Evolutionary conservation across 2,113 vertebrate genomes (phyloP).

Genomic region (Platycercus adscitus): DNA sequence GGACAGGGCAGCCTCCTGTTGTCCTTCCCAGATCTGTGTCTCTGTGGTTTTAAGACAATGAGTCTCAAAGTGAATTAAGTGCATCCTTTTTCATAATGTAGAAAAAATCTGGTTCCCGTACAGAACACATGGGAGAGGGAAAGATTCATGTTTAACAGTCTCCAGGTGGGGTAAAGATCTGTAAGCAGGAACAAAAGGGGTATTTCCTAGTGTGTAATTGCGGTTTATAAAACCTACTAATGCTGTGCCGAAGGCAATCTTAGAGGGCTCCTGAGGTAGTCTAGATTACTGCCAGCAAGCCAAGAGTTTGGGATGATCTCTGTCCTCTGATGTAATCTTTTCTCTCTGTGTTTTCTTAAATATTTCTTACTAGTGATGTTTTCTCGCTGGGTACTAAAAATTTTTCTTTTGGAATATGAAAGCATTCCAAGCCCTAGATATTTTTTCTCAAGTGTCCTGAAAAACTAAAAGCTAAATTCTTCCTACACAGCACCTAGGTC

Average conservation of each 20-base stretch:
- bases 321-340: not conserved
- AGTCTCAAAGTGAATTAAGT: not conserved
- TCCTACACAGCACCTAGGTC: not conserved
- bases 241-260: not conserved
- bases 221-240: not conserved
- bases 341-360: not conserved
- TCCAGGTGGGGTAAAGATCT: not conserved
- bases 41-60: not conserved
- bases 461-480: not conserved
- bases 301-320: not conserved
- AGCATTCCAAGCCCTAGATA: not conserved
- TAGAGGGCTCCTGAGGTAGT: not conserved
- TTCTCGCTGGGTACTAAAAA: not conserved
- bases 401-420: not conserved
- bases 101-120: not conserved
- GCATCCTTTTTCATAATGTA: not conserved
- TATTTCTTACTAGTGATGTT: not conserved
- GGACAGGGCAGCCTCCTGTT: not conserved
- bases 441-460: not conserved
- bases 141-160: not conserved
- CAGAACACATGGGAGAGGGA: not conserved
- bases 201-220: not conserved
- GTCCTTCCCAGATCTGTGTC: not conserved
- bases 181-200: not conserved
- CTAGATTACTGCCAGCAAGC: not conserved